Evolutionary conservation across 2,113 vertebrate genomes (phyloP), one percentile per base, ranked within the genome.

Genomic region (Xenopus laevis): DNA sequence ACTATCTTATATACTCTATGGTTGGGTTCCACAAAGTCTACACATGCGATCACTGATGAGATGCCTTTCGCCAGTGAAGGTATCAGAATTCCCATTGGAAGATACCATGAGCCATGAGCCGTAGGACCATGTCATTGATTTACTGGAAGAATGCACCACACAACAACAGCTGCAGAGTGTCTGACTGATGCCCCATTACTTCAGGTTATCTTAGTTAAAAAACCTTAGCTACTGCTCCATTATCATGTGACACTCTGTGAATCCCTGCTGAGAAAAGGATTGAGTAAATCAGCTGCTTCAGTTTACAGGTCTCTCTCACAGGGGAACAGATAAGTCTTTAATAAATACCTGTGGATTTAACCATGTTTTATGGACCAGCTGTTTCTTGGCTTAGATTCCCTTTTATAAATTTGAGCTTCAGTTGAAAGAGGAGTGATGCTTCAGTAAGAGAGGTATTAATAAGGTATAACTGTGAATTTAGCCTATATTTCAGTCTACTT

Each of bases 111-210:
- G 18, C n/a, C 33, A 40, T 23, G 61, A 40, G 16, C 61, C 55
- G 52, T 40, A 63, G 11, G 17, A 18, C 71, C 63, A 46, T 66
- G 63, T 46, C 63, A 27, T n/a, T 73, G 63, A 73, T 66, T 58
- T 45, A 73, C 62, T 57, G 50, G 11, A 12, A 40, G 11, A 17
- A 65, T 18, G 44, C 50, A 52, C 27, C 71, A 44, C 53, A 59
- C 63, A 58, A 27, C 13, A 20, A 73, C 71, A 73, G 71, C 63
- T 73, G 71, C 71, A 23, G 4, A 45, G 33, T 45, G 30, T 73
- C 62, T 15, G 12, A 65, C 63, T 16, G 63, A 20, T 44, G 33
- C 17, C 63, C 63, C 63, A 45, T 65, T 20, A 40, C 63, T 65
- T 44, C 62, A 53, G 62, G 52, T 44, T 74, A 66, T 74, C 53